Conservation (phyloP, 2,888 invertebrate genomes). For the Acrobeloides nanus region DNA sequence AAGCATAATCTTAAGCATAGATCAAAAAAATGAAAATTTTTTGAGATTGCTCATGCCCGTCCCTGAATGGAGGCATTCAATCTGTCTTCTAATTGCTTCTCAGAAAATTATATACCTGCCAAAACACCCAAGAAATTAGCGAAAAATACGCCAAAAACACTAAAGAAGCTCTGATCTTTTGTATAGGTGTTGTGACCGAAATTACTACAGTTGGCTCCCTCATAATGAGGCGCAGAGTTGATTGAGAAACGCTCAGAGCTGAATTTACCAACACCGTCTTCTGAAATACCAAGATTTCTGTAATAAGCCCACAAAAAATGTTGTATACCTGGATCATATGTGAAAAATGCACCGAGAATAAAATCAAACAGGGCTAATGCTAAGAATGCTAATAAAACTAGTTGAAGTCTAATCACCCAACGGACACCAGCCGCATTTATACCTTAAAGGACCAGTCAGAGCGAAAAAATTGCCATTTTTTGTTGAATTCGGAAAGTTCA, state of each 20-base stretch:
- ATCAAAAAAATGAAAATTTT: too few species aligned
- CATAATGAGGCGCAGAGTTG: slow-evolving; percentile 67
- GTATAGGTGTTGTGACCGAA: slow-evolving; percentile 6
- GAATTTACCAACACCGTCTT: slow-evolving; percentile 78
- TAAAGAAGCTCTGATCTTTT: slow-evolving; percentile 79
- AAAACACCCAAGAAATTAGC: slow-evolving; percentile 92
- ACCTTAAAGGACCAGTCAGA: slow-evolving; percentile 55
- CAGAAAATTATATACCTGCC: slow-evolving; percentile 67
- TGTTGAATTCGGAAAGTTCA: too few species aligned
- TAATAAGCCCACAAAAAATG: not conserved
- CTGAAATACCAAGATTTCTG: too few species aligned
- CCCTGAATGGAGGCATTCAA: too few species aligned
- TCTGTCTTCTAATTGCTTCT: too few species aligned
- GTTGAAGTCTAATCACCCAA: slow-evolving; percentile 92
- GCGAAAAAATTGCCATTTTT: too few species aligned
- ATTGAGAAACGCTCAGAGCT: slow-evolving; percentile 66
- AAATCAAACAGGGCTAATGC: slow-evolving; percentile 84
- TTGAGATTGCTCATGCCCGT: too few species aligned
- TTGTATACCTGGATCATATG: slow-evolving; percentile 65
- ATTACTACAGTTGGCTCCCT: slow-evolving; percentile 38
- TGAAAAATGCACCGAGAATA: slow-evolving; percentile 81
- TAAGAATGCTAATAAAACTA: slow-evolving; percentile 75
- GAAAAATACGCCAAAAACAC: slow-evolving; percentile 92
- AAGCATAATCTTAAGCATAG: too few species aligned
- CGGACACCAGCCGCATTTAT: slow-evolving; percentile 94